Conservation (phyloP, 1,140 invertebrate genomes). For the Micrasema minimum region DNA sequence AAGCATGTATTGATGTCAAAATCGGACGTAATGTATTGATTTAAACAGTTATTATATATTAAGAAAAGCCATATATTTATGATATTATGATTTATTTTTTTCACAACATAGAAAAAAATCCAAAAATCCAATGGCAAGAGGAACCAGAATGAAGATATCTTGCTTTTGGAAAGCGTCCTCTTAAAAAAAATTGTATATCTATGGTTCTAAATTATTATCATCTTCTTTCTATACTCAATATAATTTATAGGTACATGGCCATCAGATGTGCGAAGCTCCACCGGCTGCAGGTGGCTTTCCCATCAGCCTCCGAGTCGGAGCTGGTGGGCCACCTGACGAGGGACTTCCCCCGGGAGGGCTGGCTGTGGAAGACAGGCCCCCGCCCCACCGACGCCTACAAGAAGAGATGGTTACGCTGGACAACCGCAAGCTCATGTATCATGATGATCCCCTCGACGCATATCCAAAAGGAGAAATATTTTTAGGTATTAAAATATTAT, state of each 20-base stretch:
- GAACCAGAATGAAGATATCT: too few species aligned
- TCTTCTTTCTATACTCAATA: too few species aligned
- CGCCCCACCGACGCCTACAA: constrained; percentile 81
- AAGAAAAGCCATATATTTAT: too few species aligned
- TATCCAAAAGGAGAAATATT: constrained; percentile 93
- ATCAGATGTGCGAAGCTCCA: constrained; percentile 88
- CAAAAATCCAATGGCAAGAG: too few species aligned
- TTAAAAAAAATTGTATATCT: too few species aligned
- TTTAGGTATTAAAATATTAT: constrained; percentile 70
- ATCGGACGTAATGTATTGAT: too few species aligned
- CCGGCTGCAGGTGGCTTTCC: constrained; percentile 84
- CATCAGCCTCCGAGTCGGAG: constrained; percentile 80
- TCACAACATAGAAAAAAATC: too few species aligned
- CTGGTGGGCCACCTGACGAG: constrained; percentile 78
- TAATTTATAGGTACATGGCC: constrained; percentile 85
- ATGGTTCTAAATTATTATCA: too few species aligned
- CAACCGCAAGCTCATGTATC: constrained; percentile 90
- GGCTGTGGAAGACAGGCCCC: constrained; percentile 91
- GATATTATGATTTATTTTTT: too few species aligned
- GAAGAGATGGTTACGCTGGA: constrained; percentile 89
- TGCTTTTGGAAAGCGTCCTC: too few species aligned
- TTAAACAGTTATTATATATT: too few species aligned
- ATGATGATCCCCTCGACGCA: constrained; percentile 85
- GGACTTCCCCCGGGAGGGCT: constrained; percentile 87
- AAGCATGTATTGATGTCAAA: too few species aligned